A percentile compares a stretch with the other conserved stretches of the same genome.
Conservation (phyloP, 2,797 vertebrate species). For the Poecilia wingei region DNA sequence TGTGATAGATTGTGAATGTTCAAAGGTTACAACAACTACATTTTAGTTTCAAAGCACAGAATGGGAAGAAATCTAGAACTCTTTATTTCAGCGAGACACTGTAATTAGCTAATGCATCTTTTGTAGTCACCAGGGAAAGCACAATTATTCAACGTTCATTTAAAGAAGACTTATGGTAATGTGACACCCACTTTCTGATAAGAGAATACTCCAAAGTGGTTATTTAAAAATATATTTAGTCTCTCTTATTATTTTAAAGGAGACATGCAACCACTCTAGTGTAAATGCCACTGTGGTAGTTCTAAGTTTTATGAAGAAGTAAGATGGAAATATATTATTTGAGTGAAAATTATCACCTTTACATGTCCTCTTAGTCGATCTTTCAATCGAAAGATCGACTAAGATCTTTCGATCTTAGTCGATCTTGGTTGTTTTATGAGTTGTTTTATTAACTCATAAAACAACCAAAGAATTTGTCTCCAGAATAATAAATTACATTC, state of each 20-base stretch:
- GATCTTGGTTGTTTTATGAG: too few relatives aligned
- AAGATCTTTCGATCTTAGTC: too few relatives aligned
- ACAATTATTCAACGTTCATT: not conserved
- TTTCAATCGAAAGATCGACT: not conserved
- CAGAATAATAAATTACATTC: not conserved
- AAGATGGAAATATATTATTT: not conserved
- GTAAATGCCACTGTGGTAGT: not conserved
- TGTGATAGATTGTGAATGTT: not conserved
- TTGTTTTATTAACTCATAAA: too few relatives aligned
- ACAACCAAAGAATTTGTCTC: too few relatives aligned
- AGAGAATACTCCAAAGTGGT: not conserved
- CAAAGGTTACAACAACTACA: not conserved
- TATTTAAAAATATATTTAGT: not conserved
- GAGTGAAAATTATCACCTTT: not conserved
- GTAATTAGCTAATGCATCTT: constrained; percentile 1
- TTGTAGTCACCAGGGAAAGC: not conserved
- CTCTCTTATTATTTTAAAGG: not conserved
- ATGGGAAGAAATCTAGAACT: not conserved
- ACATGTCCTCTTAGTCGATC: not conserved
- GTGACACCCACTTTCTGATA: not conserved
- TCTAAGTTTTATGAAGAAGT: not conserved
- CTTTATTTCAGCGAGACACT: not conserved
- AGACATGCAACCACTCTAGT: not conserved
- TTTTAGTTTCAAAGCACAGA: not conserved
- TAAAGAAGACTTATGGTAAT: not conserved